Base-by-base conservation (phyloP, 2,113 vertebrate genomes). In the Steatornis caripensis region DNA sequence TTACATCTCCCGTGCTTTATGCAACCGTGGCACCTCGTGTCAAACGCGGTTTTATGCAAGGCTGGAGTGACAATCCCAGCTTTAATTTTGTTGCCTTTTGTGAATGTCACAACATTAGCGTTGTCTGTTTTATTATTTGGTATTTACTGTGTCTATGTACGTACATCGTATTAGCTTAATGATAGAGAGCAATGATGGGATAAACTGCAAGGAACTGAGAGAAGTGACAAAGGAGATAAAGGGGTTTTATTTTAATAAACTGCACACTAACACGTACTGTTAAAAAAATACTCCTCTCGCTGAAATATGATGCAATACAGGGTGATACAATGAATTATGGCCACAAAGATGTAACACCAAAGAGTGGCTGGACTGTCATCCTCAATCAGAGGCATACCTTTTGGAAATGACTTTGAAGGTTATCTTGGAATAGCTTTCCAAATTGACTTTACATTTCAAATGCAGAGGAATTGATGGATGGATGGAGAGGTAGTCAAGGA, bases 351-450 rank as follows among this genome's bases (percentile, higher is more conserved):
- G 10, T 3, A 66, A 46, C 19, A 70, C 66, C 68, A 29, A 64
- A 39, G 57, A 26, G 76, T 48, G 68, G 57, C 83, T 84, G 83
- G 55, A 32, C 85, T 90, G 82, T 57, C 75, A 30, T 20, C 84
- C 64, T 68, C 75, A 53, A 7, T 60, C 82, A 84, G 61, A 54
- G 60, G 36, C 43, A 32, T 12, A 37, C 39, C 55, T 82, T 86
- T 46, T 77, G 82, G 89, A 83, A 84, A 54, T 15, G 43, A 36
- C 93, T 88, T 61, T 51, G 79, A n/a, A 84, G 71, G 89, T 89
- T 92, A 53, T 64, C 80, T 53, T 51, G 70, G 90, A 87, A 86
- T n/a, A 70, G 60, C 72, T 97, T 84, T 79, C 65, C 87, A 77
- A 84, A 95, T 62, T 84, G 89, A 51, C 58, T 92, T 78, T 77